Evolutionary conservation across 2,797 vertebrate genomes (phyloP), one percentile per base, ranked within the genome.

Genomic region (Melanogrammus aeglefinus): DNA sequence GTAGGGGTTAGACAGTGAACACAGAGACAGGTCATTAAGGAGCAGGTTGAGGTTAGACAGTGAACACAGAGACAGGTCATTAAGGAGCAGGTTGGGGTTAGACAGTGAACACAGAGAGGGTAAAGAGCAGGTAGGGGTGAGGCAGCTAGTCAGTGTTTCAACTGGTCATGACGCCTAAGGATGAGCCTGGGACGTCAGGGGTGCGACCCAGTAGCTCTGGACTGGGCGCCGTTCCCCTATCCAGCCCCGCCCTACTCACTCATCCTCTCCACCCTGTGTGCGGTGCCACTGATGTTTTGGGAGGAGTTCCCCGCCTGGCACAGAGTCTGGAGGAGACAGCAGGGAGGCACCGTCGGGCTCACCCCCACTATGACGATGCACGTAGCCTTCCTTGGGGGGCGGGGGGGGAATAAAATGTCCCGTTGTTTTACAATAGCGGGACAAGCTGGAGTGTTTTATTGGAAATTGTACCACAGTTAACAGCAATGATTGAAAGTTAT

Each of bases 281-380:
- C 90, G 69, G 87, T 51, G 31, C 86, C 78, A 0, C 24, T 16
- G 41, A 90, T 85, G 14, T 81, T 74, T 13, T 77, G 9, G 72
- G 83, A 80, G 0, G 2, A 35, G 71, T 81, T 80, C 72, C 39
- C 82, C 36, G 81, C 86, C 0, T 0, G 13, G 51, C 80, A 84
- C 69, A 94, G 79, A 0, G 81, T 75, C 0, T 38, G 41, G 7
- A 89, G 85, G 69, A 95, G 86, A 72, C 92, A 93, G 69, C 93
- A 94, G 0, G 89, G 29, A 72, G 73, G 2, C 7, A 77, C 41
- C 0, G 2, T 31, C 24, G 74, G 77, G 21, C 6, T 85, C 78
- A 93, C 78, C 16, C 12, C 13, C 79, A 95, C 75, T 2, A 6
- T 51, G 72, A 91, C 81, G 0, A 2, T 2, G 36, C 94, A 95